A percentile compares a stretch with the other conserved stretches of the same genome.
phyloP scores from a whole-genome alignment of 1,140 invertebrate species.

The Doryteuthis pealeii region DNA sequence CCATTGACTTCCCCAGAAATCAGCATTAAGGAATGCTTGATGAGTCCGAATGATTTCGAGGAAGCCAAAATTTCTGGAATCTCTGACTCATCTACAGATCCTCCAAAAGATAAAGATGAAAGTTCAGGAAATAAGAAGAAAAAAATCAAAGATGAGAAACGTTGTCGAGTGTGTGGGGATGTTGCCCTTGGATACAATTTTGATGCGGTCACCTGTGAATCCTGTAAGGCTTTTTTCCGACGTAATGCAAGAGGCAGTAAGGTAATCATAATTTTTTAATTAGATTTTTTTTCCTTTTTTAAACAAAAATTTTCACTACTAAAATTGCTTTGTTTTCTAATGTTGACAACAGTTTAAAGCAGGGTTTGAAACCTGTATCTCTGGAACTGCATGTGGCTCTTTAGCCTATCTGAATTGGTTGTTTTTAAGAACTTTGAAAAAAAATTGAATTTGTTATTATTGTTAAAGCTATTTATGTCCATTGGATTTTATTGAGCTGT shows the following conservation, averaged over 20 bases:
- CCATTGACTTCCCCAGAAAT: background rate
- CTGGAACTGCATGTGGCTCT: too few species aligned
- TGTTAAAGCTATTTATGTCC: too few species aligned
- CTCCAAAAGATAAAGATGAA: background rate
- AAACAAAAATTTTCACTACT: too few species aligned
- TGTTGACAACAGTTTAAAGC: background rate
- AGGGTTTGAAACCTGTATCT: too few species aligned
- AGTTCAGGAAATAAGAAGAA: background rate
- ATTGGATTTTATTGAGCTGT: too few species aligned
- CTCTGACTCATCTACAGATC: background rate
- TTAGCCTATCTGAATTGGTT: too few species aligned
- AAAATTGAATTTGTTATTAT: too few species aligned
- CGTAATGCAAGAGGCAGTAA: conserved; percentile 72
- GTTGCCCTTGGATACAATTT: conserved; percentile 93
- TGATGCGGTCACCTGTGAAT: conserved; percentile 94
- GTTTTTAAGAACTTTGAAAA: too few species aligned
- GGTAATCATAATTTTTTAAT: background rate
- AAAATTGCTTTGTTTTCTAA: background rate
- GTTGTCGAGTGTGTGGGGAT: conserved; percentile 80
- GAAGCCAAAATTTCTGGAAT: background rate
- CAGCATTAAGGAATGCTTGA: background rate
- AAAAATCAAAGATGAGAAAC: conserved; percentile 60
- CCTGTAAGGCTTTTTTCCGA: conserved; percentile 96
- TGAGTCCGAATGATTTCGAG: background rate
- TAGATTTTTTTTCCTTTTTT: background rate